Percentiles rank a stretch among this genome's conserved stretches.
Evolutionary conservation across 2,113 vertebrate species (phyloP).

Genomic region (Odocoileus hemionus): DNA sequence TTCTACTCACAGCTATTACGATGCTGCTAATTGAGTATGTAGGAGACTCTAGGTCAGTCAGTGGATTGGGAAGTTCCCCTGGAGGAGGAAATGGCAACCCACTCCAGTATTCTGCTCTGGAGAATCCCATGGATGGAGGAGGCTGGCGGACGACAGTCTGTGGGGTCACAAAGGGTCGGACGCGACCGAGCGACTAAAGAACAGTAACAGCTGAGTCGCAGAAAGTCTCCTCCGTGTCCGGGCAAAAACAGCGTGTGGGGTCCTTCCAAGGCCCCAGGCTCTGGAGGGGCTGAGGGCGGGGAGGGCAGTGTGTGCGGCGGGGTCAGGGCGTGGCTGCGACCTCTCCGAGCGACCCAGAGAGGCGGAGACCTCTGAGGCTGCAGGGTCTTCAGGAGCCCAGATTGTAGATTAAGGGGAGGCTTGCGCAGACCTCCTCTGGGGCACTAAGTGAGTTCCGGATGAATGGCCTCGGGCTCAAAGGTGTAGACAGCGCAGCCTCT

Average conservation of each 20-base stretch:
- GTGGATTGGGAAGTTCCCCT: not conserved
- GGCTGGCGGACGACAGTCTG: not conserved
- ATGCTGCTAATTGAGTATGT: not conserved
- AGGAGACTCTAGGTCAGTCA: not conserved
- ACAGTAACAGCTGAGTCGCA: not conserved
- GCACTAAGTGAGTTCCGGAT: fast-evolving
- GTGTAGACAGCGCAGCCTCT: not conserved
- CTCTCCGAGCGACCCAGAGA: not conserved
- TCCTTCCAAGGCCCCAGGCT: no score
- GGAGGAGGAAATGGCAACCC: not conserved
- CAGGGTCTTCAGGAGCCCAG: fast-evolving
- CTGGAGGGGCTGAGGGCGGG: fast-evolving
- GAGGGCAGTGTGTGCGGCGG: not conserved
- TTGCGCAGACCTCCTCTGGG: not conserved
- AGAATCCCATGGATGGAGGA: not conserved
- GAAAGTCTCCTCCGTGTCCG: fast-evolving
- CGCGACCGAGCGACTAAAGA: not conserved
- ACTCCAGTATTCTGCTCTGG: not conserved
- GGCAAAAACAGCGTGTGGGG: fast-evolving
- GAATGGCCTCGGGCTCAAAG: fast-evolving
- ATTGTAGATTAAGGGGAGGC: fast-evolving
- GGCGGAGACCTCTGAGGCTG: fast-evolving
- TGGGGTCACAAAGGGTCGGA: not conserved
- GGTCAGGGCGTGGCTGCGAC: not conserved
- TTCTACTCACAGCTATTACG: not conserved